Conservation (phyloP, 2,113 vertebrate species). For the Heliornis fulica region DNA sequence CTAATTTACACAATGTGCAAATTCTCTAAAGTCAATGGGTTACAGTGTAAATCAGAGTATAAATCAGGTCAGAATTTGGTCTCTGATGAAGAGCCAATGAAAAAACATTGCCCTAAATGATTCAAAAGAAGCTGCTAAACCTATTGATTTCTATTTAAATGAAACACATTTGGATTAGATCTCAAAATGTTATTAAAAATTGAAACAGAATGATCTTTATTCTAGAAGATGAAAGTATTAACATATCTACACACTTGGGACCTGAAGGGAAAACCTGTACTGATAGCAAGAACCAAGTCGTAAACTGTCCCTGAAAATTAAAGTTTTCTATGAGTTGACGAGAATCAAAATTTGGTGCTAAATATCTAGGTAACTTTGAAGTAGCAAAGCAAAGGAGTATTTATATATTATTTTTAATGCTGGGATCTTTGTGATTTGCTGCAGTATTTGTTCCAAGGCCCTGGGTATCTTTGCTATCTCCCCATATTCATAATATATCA, state of each 20-base stretch:
- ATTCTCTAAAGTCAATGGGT: not conserved
- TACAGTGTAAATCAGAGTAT: slow-evolving; percentile 19
- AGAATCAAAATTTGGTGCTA: not conserved
- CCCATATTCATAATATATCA: not conserved
- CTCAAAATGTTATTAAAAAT: slow-evolving; percentile 51
- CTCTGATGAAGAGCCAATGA: not conserved
- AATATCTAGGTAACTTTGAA: not conserved
- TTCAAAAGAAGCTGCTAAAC: slow-evolving; percentile 13
- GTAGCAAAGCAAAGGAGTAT: not conserved
- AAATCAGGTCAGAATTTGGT: slow-evolving; percentile 16
- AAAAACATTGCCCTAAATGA: not conserved
- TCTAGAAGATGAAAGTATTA: not conserved
- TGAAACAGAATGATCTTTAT: not conserved
- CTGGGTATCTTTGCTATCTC: not conserved
- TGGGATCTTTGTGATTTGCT: not conserved
- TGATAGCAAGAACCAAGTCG: not conserved
- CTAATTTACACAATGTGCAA: slow-evolving; percentile 20
- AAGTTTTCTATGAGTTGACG: not conserved
- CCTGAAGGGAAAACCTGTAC: not conserved
- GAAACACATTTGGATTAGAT: not conserved
- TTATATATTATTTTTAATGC: not conserved
- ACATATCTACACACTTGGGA: not conserved
- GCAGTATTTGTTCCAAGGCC: not conserved
- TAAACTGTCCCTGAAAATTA: not conserved
- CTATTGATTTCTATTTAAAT: slow-evolving; percentile 47